These are phyloP conservation scores for Chesias legatella DNA, from an alignment of 2,888 invertebrate genomes.

Conservation along the genomic window DNA sequence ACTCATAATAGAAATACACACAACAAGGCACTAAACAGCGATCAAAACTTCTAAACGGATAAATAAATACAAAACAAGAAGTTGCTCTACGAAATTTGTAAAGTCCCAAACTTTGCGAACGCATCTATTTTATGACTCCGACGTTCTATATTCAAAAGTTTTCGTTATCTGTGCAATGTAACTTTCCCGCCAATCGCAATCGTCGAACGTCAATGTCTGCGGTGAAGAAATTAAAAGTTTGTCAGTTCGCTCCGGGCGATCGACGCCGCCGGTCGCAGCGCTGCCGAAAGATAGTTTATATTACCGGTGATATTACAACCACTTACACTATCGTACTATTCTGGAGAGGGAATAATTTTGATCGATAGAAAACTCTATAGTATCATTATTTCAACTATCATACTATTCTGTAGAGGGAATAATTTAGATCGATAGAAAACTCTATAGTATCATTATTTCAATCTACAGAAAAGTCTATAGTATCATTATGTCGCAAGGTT, in stretches of 20 bases:
- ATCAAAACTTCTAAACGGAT: conserved; percentile 23
- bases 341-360: conserved; percentile 15
- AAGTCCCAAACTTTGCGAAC: conserved; percentile 36
- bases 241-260: conserved; percentile 65
- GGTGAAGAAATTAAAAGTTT: conserved; percentile 75
- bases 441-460: too few species aligned
- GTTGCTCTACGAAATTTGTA: conserved; percentile 33
- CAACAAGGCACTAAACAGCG: conserved; percentile 22
- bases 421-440: too few species aligned
- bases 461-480: too few species aligned
- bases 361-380: conserved; percentile 1
- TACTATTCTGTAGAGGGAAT: conserved; percentile 16
- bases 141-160: conserved; percentile 52
- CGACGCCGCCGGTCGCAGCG: conserved; percentile 57
- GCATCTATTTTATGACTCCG: conserved; percentile 51
- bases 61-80: conserved; percentile 17
- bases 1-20: conserved; percentile 5
- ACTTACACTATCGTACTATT: conserved; percentile 25
- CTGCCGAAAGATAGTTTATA: conserved; percentile 42
- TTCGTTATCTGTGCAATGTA: conserved; percentile 69
- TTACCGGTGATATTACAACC: conserved; percentile 34
- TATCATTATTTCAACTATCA: too few species aligned
- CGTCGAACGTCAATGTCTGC: conserved; percentile 68
- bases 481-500: too few species aligned
- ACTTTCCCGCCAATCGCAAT: conserved; percentile 73